These are phyloP conservation scores for Apodemus sylvaticus DNA, from an alignment of 2,113 vertebrate species.

Conservation along the genomic window DNA sequence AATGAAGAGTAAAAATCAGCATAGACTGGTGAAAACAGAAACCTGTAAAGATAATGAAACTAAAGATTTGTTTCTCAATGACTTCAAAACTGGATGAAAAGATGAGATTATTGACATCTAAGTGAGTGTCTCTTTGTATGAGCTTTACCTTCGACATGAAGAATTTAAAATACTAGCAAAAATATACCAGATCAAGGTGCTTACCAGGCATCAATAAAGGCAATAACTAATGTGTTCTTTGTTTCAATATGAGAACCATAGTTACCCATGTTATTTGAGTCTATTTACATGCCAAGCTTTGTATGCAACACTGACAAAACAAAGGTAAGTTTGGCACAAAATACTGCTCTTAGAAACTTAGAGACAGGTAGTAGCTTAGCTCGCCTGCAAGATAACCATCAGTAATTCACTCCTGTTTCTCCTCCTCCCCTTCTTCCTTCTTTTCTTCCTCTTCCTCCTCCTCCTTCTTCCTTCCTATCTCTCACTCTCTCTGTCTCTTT, in stretches of 20 bases:
- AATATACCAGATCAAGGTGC: not conserved
- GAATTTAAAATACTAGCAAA: not conserved
- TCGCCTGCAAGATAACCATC: not conserved
- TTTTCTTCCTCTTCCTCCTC: not conserved
- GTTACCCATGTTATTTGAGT: not conserved
- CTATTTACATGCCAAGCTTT: not conserved
- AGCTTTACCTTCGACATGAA: not conserved
- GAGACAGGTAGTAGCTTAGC: not conserved
- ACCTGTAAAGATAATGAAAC: not conserved
- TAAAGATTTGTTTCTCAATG: not conserved
- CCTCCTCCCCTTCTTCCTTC: not conserved
- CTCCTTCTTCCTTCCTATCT: not conserved
- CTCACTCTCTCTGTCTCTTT: too few species aligned
- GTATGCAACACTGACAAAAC: not conserved
- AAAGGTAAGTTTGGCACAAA: not conserved
- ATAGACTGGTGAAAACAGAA: constrained; percentile 24
- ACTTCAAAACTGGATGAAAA: not conserved
- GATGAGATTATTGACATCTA: not conserved
- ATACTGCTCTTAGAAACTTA: not conserved
- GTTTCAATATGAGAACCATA: constrained; percentile 16
- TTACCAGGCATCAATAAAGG: not conserved
- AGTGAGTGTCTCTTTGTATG: not conserved
- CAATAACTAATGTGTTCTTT: constrained; percentile 17
- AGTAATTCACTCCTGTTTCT: not conserved
- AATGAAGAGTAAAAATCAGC: not conserved